Conservation (phyloP, 2,113 vertebrate genomes). For the Hystrix brachyura region DNA sequence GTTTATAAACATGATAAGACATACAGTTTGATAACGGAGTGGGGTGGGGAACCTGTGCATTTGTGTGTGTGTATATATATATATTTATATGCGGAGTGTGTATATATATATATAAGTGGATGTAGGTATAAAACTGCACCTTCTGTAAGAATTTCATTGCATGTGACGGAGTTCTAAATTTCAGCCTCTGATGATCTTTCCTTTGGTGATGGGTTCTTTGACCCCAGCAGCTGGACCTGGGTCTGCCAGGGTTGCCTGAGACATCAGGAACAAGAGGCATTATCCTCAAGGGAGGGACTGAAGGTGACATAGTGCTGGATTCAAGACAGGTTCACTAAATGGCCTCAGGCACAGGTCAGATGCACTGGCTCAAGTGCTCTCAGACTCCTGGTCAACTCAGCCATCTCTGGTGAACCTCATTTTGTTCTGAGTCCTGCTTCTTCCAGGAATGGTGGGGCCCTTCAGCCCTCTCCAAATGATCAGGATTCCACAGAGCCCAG, state of each 20-base stretch:
- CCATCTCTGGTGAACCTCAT: not conserved
- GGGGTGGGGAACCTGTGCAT: conserved; percentile 84
- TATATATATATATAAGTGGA: conserved; percentile 85
- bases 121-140: conserved; percentile 88
- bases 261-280: conserved; percentile 86
- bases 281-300: conserved; percentile 18
- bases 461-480: conserved; percentile 76
- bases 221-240: conserved; percentile 86
- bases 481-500: conserved; percentile 74
- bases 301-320: conserved; percentile 74
- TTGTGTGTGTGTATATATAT: conserved; percentile 79
- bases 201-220: conserved; percentile 89
- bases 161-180: conserved; percentile 75
- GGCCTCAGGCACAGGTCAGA: conserved; percentile 72
- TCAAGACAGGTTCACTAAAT: conserved; percentile 75
- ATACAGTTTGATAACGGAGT: conserved; percentile 85
- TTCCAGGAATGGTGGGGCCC: conserved; percentile 83
- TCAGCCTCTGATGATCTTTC: conserved; percentile 87
- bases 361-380: not conserved
- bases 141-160: conserved; percentile 83
- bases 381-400: not conserved
- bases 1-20: conserved; percentile 93
- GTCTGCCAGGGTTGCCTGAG: conserved; percentile 89
- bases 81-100: conserved; percentile 70
- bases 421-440: conserved; percentile 82